Evolutionary conservation across 2,888 invertebrate genomes (phyloP), one percentile per base, ranked within the genome.

Genomic region (Ichneumoninae sp.): DNA sequence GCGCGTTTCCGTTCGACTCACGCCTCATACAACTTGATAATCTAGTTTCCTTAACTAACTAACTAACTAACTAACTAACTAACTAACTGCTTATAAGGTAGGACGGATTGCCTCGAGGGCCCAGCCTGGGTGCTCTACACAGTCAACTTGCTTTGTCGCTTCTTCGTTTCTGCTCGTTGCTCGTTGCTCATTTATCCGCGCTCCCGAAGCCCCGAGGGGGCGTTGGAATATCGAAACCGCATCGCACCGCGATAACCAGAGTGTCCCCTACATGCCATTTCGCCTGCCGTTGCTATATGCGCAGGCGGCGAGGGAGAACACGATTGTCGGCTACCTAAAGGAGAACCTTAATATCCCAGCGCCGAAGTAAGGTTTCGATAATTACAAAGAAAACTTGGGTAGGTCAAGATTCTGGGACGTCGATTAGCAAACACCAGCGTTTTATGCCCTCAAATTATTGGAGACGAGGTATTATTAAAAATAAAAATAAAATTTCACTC

Each of bases 11-110:
- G 10, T 65, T 54, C 76, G 50, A 70, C 47, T 75, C 76, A 47
- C 75, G 57, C 60, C 71, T 76, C 81, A 73, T 76, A 70, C 54
- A 83, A 83, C 81, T 83, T 83, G 81, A 84, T 84, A 86, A 83
- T 84, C 78, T 76, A 78, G 81, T 78, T 83, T 81, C 77, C 81
- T 70, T 60, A 75, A 83, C 57, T 52, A 83, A 82, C 70, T 68
- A 71, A 81, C 57, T 57, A 57, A 85, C 86, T 83, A 83, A 86
- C 86, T 85, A 83, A 78, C 69, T 68, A 71, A 83, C 54, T 54
- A 54, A 83, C 86, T 84, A 83, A 86, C 85, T 85, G 81, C 85
- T 85, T 85, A 84, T 84, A 68, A 84, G 83, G 73, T 77, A 66
- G 33, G 71, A 82, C 74, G 81, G 71, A 81, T 81, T 79, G 78